Percentiles rank a stretch among this genome's conserved stretches.
Evolutionary conservation across 2,797 vertebrate species (phyloP).

Genomic region (Hylomyscus alleni): DNA sequence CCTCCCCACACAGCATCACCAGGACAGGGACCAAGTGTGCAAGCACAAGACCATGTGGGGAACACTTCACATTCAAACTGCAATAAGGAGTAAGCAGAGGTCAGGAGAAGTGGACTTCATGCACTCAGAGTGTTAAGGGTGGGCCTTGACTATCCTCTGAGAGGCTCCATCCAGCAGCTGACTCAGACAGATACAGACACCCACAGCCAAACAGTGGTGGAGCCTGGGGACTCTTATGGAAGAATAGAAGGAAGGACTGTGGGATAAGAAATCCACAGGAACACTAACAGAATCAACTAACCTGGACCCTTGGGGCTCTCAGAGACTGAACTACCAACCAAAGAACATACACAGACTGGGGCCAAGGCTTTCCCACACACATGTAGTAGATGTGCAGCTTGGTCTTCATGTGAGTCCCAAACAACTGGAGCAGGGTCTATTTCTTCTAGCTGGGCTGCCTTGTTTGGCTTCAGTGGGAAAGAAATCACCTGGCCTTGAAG

Average conservation of each 20-base stretch:
- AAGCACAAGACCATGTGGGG: no score
- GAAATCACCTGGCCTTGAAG: no score
- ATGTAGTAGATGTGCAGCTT: not conserved
- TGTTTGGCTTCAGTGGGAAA: not conserved
- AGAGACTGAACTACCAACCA: not conserved
- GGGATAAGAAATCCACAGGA: not conserved
- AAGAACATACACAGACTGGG: not conserved
- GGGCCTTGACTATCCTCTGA: not conserved
- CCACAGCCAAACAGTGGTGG: not conserved
- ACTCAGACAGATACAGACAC: not conserved
- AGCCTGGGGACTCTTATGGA: not conserved
- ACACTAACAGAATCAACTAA: not conserved
- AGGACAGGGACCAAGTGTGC: not conserved
- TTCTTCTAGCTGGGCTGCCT: not conserved
- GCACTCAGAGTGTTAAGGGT: not conserved
- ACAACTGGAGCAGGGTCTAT: not conserved
- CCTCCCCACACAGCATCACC: not conserved
- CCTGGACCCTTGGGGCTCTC: not conserved
- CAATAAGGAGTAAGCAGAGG: not conserved
- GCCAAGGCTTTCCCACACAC: not conserved
- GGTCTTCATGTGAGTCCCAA: not conserved
- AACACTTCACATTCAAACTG: no score
- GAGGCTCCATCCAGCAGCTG: not conserved
- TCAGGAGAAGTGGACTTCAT: not conserved
- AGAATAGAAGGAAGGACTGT: not conserved